Base-by-base conservation (phyloP, 2,797 vertebrate genomes). In the Brachyalestes nurse region DNA sequence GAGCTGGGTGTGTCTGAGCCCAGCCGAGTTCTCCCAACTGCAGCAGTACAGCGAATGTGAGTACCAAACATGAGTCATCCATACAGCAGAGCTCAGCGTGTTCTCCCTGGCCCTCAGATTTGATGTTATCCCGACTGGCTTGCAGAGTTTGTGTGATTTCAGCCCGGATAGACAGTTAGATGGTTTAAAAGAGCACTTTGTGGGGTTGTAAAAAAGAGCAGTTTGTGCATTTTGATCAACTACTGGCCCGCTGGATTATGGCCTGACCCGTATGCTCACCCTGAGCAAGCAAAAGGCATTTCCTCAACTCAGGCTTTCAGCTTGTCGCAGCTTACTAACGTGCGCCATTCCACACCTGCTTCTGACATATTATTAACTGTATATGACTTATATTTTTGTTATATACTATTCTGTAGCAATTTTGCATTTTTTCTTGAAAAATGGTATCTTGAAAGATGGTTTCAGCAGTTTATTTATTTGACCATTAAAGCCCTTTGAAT, bases 1-100 rank as follows among this genome's bases (percentile, higher is more conserved):
- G 12, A 90, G 72, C 79, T 98, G 97, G 96, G 94, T 96, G 69
- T 95, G 96, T 19, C 94, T 98, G 88, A 97, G 96, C 85, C 95
- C 97, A 0, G 81, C 96, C 0, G 97, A 98, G 90, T 98, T 98
- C 51, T 90, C 90, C 72, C 97, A 98, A 84, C 96, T 98, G 76
- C 97, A 98, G 85, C 94, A 98, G 84, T 98, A 98, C 92, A 95
- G 95, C 0, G 96, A 97, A 84, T 98, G 97, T 98, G 88, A 98
- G 97, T 97, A 93, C 49, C 2, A 14, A 17, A 75, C 6, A 17
- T 34, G 64, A 79, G 13, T 67, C 23, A 72, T 69, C 53, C 38
- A 45, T 2, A 42, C n/a, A n/a, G 3, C 10, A 62, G 34, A 28
- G 8, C 23, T 58, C 21, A 51, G 65, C 40, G 17, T 49, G 42